Evolutionary conservation across 1,140 invertebrate genomes (phyloP).

Genomic region (Orchesella cincta): DNA sequence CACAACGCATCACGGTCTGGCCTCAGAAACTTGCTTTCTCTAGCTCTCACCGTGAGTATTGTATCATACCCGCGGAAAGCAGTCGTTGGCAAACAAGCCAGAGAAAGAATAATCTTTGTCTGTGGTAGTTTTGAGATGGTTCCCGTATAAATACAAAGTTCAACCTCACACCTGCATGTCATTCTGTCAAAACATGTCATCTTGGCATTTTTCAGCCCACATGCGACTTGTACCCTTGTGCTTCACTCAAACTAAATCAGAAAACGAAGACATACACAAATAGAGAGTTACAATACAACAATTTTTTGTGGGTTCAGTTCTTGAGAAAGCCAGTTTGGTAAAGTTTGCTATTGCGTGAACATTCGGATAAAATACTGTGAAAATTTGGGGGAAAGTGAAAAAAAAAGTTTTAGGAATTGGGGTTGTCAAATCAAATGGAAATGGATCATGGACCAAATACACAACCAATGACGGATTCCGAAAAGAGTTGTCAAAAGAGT

Average conservation of each 20-base stretch:
- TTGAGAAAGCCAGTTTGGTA: no score
- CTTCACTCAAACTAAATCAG: no score
- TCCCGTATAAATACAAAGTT: constrained; percentile 42
- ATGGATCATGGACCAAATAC: constrained; percentile 6
- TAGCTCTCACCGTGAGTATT: no score
- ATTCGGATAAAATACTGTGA: no score
- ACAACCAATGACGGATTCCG: neutral
- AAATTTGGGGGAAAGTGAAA: no score
- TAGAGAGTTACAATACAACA: neutral
- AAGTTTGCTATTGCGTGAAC: no score
- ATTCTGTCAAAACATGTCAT: constrained; percentile 47
- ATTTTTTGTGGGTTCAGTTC: neutral
- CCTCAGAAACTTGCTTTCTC: constrained; percentile 6
- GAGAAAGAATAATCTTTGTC: neutral
- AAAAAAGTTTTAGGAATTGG: no score
- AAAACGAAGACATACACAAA: neutral
- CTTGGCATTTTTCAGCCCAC: constrained; percentile 37
- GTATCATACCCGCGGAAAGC: neutral
- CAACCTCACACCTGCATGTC: constrained; percentile 45
- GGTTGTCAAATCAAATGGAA: neutral
- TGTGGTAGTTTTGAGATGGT: neutral
- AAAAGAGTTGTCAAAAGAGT: neutral
- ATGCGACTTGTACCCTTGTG: no score
- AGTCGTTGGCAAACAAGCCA: neutral
- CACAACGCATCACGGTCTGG: neutral